Base-by-base conservation (phyloP, 2,113 vertebrate species). In the Stercorarius parasiticus region DNA sequence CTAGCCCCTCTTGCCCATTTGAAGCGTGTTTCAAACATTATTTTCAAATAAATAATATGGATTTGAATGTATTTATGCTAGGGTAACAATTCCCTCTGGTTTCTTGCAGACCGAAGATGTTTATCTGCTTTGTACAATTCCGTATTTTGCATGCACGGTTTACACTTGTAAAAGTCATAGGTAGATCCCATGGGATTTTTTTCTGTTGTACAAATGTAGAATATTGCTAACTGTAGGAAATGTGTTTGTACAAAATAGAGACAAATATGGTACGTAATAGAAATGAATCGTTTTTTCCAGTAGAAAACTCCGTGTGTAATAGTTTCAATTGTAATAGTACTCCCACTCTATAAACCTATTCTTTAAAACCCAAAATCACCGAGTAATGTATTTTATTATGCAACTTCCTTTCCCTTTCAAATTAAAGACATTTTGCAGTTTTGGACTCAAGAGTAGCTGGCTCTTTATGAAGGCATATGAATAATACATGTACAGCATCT, bases 1-100 rank as follows among this genome's bases (percentile, higher is more conserved):
- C 56, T 55, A 87, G 40, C 53, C 34, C 40, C 36, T 87, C 74
- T 90, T 58, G 17, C 52, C 49, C 34, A 18, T 85, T 64, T 94
- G 78, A 90, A 96, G 66, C 59, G 40, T 76, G 40, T 91, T 96
- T 93, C 94, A 96, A 86, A 84, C 29, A 22, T 42, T 55, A 74
- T 95, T 94, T 96, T 91, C 80, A 82, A 91, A 78, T 34, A 8
- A 74, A 67, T 89, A 38, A 0, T 1, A 13, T 69, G 43, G 59
- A 43, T 74, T 64, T 86, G 73, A 74, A 64, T 74, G 36, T 13
- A 27, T 93, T 86, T 96, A 15, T 93, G 43, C n/a, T n/a, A 23
- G 53, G 67, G 34, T 53, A 83, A 34, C 38, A 92, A 55, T 52
- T 94, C 86, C 36, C 84, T 84, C 65, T 84, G 52, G 13, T 91